phyloP scores from a whole-genome alignment of 92 coral and sea anemone genomes.

The Micromussa lordhowensis region DNA sequence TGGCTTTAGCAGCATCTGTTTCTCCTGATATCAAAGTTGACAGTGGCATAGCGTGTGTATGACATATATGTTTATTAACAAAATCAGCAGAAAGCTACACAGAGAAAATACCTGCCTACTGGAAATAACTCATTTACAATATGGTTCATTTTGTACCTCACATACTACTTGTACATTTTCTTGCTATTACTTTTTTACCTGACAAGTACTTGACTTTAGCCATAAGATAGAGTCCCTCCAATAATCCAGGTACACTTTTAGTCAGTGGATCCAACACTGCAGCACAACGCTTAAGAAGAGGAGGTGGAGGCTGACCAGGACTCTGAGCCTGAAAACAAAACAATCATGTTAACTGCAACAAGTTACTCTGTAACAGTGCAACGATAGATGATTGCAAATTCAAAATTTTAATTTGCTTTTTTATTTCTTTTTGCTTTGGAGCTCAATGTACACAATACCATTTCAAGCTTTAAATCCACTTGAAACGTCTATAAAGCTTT shows the following conservation, averaged over 20 bases:
- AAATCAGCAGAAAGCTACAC: not conserved
- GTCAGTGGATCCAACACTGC: conserved; percentile 97
- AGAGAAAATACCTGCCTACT: not conserved
- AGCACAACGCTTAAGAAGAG: conserved; percentile 95
- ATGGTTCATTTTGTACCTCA: not conserved
- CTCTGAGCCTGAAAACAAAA: conserved; percentile 71
- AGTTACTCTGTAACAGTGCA: not conserved
- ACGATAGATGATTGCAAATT: too few relatives aligned
- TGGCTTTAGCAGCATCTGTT: conserved; percentile 90
- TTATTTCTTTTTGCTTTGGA: too few relatives aligned
- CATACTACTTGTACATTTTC: not conserved
- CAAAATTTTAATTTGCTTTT: too few relatives aligned
- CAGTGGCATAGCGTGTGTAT: not conserved
- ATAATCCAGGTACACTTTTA: conserved; percentile 90
- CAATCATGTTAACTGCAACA: not conserved
- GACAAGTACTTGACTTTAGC: conserved; percentile 96
- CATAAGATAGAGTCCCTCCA: conserved; percentile 93
- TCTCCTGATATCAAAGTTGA: conserved; percentile 75
- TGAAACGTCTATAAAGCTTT: too few relatives aligned
- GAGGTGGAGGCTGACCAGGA: conserved; percentile 94
- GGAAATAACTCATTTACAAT: not conserved
- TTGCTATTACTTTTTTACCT: conserved; percentile 49
- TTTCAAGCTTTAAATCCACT: too few relatives aligned
- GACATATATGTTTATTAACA: not conserved
- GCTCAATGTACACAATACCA: too few relatives aligned